Evolutionary conservation across 1,140 invertebrate genomes (phyloP).

Genomic region (Dendrolimus punctatus): DNA sequence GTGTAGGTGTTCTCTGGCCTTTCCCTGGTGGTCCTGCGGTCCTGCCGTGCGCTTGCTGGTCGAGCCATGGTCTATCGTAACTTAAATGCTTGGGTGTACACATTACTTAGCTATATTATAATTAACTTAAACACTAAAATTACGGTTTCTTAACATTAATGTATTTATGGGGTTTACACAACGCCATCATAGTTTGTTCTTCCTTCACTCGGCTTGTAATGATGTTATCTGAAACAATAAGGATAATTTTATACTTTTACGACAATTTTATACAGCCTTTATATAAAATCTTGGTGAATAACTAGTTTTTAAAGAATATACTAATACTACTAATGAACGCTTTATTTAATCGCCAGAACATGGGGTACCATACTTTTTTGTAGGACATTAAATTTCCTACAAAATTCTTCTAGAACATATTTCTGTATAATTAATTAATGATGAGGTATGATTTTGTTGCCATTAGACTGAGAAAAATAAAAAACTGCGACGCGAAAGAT

Average conservation of each 20-base stretch:
- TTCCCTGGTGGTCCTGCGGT: constrained; percentile 1
- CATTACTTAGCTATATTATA: constrained; percentile 31
- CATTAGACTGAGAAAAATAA: too few relatives aligned
- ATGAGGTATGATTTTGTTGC: too few relatives aligned
- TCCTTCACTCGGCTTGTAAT: constrained; percentile 28
- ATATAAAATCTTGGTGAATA: too few relatives aligned
- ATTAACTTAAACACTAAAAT: constrained; percentile 55
- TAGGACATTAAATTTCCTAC: too few relatives aligned
- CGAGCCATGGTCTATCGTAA: constrained; percentile 18
- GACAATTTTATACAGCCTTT: too few relatives aligned
- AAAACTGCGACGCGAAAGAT: too few relatives aligned
- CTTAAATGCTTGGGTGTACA: constrained; percentile 54
- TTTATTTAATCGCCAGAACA: too few relatives aligned
- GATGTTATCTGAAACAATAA: constrained; percentile 41
- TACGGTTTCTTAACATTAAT: constrained; percentile 60
- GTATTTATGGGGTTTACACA: constrained; percentile 29
- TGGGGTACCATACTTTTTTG: too few relatives aligned
- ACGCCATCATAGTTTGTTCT: constrained; percentile 41
- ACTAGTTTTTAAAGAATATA: too few relatives aligned
- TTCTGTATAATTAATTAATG: too few relatives aligned
- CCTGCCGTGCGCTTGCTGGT: constrained; percentile 2
- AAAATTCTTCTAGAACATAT: too few relatives aligned
- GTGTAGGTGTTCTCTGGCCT: constrained; percentile 6
- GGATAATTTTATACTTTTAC: background rate
- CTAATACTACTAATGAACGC: too few relatives aligned